These are phyloP conservation scores for Synergus japonicus DNA, from an alignment of 2,888 invertebrate species.

Conservation along the genomic window DNA sequence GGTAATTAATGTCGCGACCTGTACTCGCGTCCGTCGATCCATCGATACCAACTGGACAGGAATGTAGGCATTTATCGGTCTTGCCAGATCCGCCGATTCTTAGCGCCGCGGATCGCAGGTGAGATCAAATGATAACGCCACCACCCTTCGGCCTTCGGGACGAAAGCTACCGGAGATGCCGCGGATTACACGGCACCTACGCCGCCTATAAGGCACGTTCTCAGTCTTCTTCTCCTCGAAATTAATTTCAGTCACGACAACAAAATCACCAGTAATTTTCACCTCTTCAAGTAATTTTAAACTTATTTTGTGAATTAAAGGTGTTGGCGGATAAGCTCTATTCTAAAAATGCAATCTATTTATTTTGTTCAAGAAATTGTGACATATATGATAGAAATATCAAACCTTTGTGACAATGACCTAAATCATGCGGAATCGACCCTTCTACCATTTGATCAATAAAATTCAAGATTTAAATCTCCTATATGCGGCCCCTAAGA, in stretches of 20 bases:
- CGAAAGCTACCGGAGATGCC: conserved; percentile 61
- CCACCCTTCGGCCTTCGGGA: conserved; percentile 51
- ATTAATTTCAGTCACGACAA: not conserved
- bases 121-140: conserved; percentile 61
- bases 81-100: conserved; percentile 26
- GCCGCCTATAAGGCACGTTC: conserved; percentile 20
- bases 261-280: not conserved
- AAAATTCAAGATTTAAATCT: not conserved
- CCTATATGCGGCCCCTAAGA: not conserved
- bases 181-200: conserved; percentile 65
- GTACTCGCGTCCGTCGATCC: conserved; percentile 37
- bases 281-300: not conserved
- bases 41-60: conserved; percentile 35
- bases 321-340: too few species aligned
- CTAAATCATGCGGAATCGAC: too few species aligned
- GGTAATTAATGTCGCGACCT: conserved; percentile 42
- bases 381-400: too few species aligned
- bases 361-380: too few species aligned
- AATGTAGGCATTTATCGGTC: conserved; percentile 38
- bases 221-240: not conserved
- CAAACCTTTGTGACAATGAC: too few species aligned
- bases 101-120: conserved; percentile 49
- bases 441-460: too few species aligned
- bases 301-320: too few species aligned
- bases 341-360: too few species aligned